Evolutionary conservation across 2,888 invertebrate species (phyloP), one percentile per base, ranked within the genome.

Genomic region (Plebejus melissa): DNA sequence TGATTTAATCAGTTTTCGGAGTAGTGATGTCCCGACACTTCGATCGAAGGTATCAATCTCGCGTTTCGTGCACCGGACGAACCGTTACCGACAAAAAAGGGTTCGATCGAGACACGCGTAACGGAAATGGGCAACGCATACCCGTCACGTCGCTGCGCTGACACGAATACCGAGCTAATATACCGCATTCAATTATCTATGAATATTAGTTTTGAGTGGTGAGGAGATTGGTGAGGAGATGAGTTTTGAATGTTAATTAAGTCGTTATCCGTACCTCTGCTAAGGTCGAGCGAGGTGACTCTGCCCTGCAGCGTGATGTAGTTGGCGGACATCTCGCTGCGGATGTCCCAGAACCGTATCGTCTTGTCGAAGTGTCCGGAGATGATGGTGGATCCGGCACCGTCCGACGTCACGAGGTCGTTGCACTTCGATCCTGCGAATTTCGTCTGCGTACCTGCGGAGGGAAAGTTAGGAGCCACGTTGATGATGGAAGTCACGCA

Each of bases 331-430:
- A 96, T 95, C 83, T 98, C 98, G 22, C 97, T 96, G 82, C 99
- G 95, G 79, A 97, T 96, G 90, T 99, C 99, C 99, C 99, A 99
- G 90, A 99, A 98, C 75, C 99, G 95, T 82, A 99, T 97, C 85
- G 97, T 96, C 90, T 98, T 99, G 94, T 99, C 99, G 90, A 98
- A 99, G 94, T 99, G 99, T 38, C 99, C 99, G 83, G 99, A 99
- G 83, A 99, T 98, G 82, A 99, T 97, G 75, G 97, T 97, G 28
- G 97, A 96, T 65, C 97, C 98, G 13, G 96, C 95, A 78, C 97
- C 96, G 86, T 98, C 98, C 77, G 97, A 96, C 80, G 98, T 98
- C 81, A 99, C 98, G 78, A 99, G 94, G 93, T 99, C 99, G 90
- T 99, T 98, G 91, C 99, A 99, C 85, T 98, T 98, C 57, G 99